A percentile compares a stretch with the other conserved stretches of the same genome.
These are phyloP conservation scores for Tinea trinotella DNA, from an alignment of 2,888 invertebrate genomes.

Conservation along the genomic window DNA sequence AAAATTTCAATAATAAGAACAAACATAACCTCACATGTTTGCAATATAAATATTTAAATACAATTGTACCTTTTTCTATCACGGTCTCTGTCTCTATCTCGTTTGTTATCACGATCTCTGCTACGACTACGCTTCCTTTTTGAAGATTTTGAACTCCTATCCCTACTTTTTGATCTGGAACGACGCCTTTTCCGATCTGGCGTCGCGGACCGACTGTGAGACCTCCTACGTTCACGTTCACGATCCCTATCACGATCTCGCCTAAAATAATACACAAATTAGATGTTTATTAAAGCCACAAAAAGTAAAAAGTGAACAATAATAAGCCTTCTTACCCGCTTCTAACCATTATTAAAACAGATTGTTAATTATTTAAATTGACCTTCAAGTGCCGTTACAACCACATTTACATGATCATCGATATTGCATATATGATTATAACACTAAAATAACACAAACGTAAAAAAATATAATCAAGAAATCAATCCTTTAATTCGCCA, in stretches of 20 bases:
- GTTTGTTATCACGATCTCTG: slow-evolving; percentile 74
- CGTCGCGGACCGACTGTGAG: slow-evolving; percentile 72
- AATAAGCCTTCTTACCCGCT: slow-evolving; percentile 42
- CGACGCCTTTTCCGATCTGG: slow-evolving; percentile 72
- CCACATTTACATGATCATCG: too few species aligned
- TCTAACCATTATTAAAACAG: slow-evolving; percentile 41
- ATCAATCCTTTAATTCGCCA: too few species aligned
- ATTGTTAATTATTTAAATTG: too few species aligned
- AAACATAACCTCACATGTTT: slow-evolving; percentile 2
- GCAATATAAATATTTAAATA: background rate
- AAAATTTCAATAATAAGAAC: too few species aligned
- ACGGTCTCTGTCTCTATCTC: slow-evolving; percentile 65
- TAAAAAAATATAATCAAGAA: too few species aligned
- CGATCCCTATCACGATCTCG: slow-evolving; percentile 48
- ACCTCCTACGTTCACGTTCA: slow-evolving; percentile 68
- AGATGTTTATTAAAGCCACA: background rate
- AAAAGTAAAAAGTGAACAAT: background rate
- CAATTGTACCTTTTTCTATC: slow-evolving; percentile 58
- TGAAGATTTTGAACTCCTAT: slow-evolving; percentile 71
- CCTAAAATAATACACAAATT: slow-evolving; percentile 30
- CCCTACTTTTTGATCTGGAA: slow-evolving; percentile 72
- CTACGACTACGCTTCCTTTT: slow-evolving; percentile 78
- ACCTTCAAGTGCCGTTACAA: too few species aligned
- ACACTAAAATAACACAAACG: too few species aligned
- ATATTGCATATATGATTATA: too few species aligned